Conservation (phyloP, 2,797 vertebrate genomes). For the Mustela erminea region DNA sequence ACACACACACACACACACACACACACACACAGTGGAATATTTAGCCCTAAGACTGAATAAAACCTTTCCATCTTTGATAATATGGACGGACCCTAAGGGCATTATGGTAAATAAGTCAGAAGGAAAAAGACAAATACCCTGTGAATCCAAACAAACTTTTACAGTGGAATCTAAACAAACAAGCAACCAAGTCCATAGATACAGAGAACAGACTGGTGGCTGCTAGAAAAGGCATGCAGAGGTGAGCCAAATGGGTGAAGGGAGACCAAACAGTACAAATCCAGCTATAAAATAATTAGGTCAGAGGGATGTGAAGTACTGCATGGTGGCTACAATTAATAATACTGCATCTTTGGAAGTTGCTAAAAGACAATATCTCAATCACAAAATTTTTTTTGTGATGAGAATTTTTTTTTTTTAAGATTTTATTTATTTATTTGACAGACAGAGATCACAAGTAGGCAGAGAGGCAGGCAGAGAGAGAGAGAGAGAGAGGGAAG, state of each 20-base stretch:
- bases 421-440: too few relatives aligned
- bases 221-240: not conserved
- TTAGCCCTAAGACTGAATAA: not conserved
- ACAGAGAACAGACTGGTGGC: not conserved
- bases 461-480: too few relatives aligned
- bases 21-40: not conserved
- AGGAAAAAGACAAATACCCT: not conserved
- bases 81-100: not conserved
- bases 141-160: not conserved
- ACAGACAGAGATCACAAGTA: too few relatives aligned
- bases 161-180: not conserved
- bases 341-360: not conserved
- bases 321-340: not conserved
- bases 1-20: not conserved
- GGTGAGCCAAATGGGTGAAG: not conserved
- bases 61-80: not conserved
- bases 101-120: not conserved
- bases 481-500: too few relatives aligned
- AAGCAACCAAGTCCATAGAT: not conserved
- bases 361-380: not conserved
- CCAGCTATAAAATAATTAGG: not conserved
- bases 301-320: not conserved
- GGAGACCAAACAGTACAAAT: not conserved
- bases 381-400: too few relatives aligned
- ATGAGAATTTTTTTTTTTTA: too few relatives aligned